Evolutionary conservation across 2,113 vertebrate species (phyloP), one percentile per base, ranked within the genome.

Genomic region (Opisthocomus hoazin): DNA sequence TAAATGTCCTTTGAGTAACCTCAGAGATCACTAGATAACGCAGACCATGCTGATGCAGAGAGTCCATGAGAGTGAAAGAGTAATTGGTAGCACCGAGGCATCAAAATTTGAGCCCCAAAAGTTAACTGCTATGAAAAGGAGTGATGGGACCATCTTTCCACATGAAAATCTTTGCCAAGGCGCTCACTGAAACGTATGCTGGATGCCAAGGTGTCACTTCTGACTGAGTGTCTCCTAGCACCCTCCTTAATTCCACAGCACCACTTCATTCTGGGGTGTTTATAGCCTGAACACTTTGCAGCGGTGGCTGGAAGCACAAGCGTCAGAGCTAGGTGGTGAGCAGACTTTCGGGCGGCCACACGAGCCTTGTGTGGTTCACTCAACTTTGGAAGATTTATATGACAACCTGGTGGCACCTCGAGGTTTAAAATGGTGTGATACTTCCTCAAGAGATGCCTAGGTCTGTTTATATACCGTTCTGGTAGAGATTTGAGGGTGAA

Each of bases 11-110:
- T 76, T 82, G 48, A 84, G 89, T 75, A 81, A 92, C 94, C 77
- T 87, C 91, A 89, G 81, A 91, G 81, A 94, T 95, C 77, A 87
- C 46, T 53, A 82, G 77, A 79, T 95, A 93, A 89, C 30, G 79
- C 24, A 69, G 73, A 53, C 87, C 61, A 20, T 93, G 87, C 89
- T 94, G 94, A 94, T 93, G 65, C 61, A 89, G 57, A 41, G 51
- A 93, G 89, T 45, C 53, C 12, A 14, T n/a, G 61, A 78, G 57
- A 64, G 16, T 30, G 69, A 88, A 18, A 64, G 71, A 56, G 73
- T 61, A 86, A 51, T 6, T 89, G 46, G 89, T 66, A 94, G 73
- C 91, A 95, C 73, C 75, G 89, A 96, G 77, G 81, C 93, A 95
- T 79, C 89, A 84, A 89, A 94, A 94, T 93, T 79, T 48, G 84